These are phyloP conservation scores for Tipula vernalis DNA, from an alignment of 2,888 invertebrate species.

Conservation along the genomic window DNA sequence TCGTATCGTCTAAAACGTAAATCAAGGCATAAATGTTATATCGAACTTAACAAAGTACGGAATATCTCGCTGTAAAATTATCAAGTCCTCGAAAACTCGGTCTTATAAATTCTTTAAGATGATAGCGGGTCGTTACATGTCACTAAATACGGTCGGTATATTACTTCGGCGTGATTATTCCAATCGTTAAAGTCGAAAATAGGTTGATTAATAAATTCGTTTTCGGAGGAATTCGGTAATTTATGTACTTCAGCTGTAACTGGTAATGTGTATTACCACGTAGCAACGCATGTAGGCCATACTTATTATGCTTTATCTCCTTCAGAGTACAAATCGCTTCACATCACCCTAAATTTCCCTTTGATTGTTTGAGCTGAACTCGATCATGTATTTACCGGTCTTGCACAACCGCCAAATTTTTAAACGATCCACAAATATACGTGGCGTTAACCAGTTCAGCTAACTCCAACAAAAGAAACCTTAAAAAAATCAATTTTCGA, in stretches of 20 bases:
- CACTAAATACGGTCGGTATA: conserved; percentile 76
- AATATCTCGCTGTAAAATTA: conserved; percentile 45
- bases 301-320: conserved; percentile 58
- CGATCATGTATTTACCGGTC: conserved; percentile 68
- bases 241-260: conserved; percentile 21
- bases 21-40: conserved; percentile 93
- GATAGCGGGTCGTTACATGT: conserved; percentile 42
- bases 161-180: conserved; percentile 93
- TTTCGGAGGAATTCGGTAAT: conserved; percentile 64
- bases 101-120: conserved; percentile 65
- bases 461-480: too few relatives aligned
- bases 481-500: too few relatives aligned
- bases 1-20: conserved; percentile 64
- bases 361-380: conserved; percentile 82
- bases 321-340: conserved; percentile 68
- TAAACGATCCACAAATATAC: conserved; percentile 65
- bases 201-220: conserved; percentile 58
- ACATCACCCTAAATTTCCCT: conserved; percentile 84
- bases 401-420: conserved; percentile 76
- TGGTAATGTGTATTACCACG: conserved; percentile 18
- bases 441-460: too few relatives aligned
- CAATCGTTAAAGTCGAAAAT: conserved; percentile 99
- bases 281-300: conserved; percentile 26
- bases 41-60: conserved; percentile 79
- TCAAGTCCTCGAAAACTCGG: conserved; percentile 52